Conservation (phyloP, 2,113 vertebrate species). For the Leucoraja erinaceus region DNA sequence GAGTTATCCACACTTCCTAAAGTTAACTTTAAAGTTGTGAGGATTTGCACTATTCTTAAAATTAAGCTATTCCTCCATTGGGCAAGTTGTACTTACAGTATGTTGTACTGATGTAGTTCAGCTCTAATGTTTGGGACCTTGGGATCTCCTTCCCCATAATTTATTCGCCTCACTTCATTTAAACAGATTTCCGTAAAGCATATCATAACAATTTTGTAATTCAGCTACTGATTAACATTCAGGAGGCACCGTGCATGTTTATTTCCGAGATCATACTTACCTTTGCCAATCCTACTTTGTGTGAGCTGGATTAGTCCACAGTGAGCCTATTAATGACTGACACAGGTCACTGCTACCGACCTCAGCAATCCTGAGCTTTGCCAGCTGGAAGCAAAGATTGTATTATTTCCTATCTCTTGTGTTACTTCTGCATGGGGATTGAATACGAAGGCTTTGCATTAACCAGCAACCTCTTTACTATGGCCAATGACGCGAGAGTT, state of each 20-base stretch:
- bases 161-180: not conserved
- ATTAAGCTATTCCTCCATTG: not conserved
- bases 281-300: no score
- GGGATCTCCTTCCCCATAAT: not conserved
- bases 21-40: not conserved
- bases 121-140: not conserved
- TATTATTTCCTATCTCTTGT: not conserved
- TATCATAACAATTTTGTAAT: slow-evolving; percentile 24
- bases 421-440: not conserved
- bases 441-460: not conserved
- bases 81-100: not conserved
- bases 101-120: not conserved
- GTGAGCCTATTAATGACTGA: slow-evolving; percentile 23
- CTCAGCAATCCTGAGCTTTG: not conserved
- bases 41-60: not conserved
- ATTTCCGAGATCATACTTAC: not conserved
- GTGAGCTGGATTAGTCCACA: not conserved
- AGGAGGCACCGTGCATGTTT: not conserved
- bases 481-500: not conserved
- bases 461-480: not conserved
- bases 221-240: not conserved
- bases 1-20: not conserved
- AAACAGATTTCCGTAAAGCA: not conserved
- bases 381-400: slow-evolving; percentile 14
- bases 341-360: not conserved